Evolutionary conservation across 1,140 invertebrate genomes (phyloP), one percentile per base, ranked within the genome.

Genomic region (Drosophila ironensis): DNA sequence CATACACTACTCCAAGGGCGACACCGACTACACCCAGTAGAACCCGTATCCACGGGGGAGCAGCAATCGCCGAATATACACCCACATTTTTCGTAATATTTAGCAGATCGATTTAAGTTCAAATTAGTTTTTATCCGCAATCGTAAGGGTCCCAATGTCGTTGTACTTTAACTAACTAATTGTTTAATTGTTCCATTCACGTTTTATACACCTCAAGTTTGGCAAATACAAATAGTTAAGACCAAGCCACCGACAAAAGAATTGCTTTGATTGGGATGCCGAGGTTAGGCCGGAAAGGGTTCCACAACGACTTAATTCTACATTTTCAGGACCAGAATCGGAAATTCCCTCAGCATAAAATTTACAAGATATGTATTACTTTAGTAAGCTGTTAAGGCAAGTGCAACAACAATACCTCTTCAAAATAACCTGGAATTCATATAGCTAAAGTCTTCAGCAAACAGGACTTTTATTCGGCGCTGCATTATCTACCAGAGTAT

Each of bases 1-100:
- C 50, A 91, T 95, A 51, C 94, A 95, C 71, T 94, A 93, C 69
- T 93, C 93, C 9, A 94, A 95, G 88, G 93, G 93, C 40, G 91
- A 92, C 64, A 86, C 82, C 42, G 86, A 88, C 68, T 87, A 82
- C 35, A 71, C 81, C 22, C 64, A 87, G 54, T 80, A 72, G 38
- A 41, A 9, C 2, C 7, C 6, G 3, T 4, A 53, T 11, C 8
- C 22, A 6, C 28, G 42, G 37, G 24, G 38, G 35, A 33, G 52
- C 27, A 51, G 71, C 52, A 68, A 46, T 47, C 71, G 69, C 64
- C 80, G 70, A 86, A 87, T 81, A 61, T 56, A 53, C 41, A 63
- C 22, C 35, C 37, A 35, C 33, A 77, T 33, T 56, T 53, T 53
- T 66, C 53, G 52, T 78, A 74, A 67, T 46, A 48, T 53, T 22